Evolutionary conservation across 1,140 invertebrate genomes (phyloP).

Genomic region (Solen grandis): DNA sequence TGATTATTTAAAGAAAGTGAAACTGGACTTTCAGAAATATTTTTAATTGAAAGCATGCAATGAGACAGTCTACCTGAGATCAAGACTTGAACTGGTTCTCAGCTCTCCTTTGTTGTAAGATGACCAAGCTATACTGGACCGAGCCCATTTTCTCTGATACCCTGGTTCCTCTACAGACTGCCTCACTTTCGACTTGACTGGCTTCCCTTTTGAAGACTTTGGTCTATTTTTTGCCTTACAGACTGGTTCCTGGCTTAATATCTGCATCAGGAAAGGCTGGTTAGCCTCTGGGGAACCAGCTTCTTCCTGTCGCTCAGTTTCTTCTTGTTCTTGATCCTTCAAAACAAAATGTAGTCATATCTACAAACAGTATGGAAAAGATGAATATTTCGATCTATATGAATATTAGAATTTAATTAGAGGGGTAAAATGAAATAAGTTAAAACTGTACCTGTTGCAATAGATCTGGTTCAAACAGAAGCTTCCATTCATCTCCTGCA

Average conservation of each 20-base stretch:
- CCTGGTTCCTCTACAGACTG: constrained; percentile 48
- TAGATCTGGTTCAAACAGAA: constrained; percentile 26
- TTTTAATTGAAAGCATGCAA: too few species aligned
- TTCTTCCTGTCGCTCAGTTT: neutral
- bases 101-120: constrained; percentile 57
- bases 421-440: too few species aligned
- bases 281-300: neutral
- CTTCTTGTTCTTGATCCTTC: constrained; percentile 12
- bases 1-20: too few species aligned
- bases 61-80: constrained; percentile 44
- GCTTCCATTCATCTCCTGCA: constrained; percentile 8
- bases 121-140: constrained; percentile 58
- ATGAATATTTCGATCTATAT: too few species aligned
- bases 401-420: too few species aligned
- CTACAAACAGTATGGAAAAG: too few species aligned
- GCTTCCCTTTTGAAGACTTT: constrained; percentile 37
- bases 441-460: too few species aligned
- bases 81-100: constrained; percentile 41
- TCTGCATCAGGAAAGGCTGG: constrained; percentile 46
- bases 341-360: too few species aligned
- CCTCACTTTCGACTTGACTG: constrained; percentile 40
- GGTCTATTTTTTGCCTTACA: constrained; percentile 22
- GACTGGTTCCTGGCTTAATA: constrained; percentile 24
- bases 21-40: too few species aligned
- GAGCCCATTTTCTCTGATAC: constrained; percentile 57